Evolutionary conservation across 2,113 vertebrate species (phyloP).

Genomic region (Phrynocephalus versicolor): DNA sequence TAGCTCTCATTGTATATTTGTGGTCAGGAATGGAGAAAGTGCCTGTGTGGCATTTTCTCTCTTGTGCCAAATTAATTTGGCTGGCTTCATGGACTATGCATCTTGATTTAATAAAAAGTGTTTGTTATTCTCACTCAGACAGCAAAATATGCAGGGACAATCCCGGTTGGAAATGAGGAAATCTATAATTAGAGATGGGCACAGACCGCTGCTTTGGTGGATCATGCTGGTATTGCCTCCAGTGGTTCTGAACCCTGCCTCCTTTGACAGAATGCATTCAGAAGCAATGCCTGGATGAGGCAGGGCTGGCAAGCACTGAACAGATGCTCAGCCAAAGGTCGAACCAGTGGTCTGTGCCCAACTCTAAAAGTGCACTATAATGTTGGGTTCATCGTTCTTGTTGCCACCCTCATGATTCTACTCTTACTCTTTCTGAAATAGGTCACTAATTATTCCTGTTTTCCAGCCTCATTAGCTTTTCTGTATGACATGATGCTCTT

Average conservation of each 20-base stretch:
- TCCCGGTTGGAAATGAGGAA: not conserved
- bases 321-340: too few relatives aligned
- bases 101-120: not conserved
- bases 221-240: too few relatives aligned
- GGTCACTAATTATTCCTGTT: not conserved
- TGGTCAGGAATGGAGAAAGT: not conserved
- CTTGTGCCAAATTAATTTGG: not conserved
- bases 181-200: too few relatives aligned
- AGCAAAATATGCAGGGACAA: too few relatives aligned
- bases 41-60: not conserved
- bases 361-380: too few relatives aligned
- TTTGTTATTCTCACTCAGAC: too few relatives aligned
- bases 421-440: not conserved
- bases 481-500: not conserved
- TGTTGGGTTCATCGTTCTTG: not conserved
- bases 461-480: not conserved
- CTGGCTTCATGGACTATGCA: not conserved
- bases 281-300: too few relatives aligned
- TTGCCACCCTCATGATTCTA: too few relatives aligned
- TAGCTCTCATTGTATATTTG: not conserved
- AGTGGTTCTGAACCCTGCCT: too few relatives aligned
- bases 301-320: too few relatives aligned
- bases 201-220: too few relatives aligned
- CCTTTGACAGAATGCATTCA: too few relatives aligned
- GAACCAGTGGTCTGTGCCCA: not conserved